phyloP scores from a whole-genome alignment of 2,113 vertebrate species.

The Plectropomus leopardus region DNA sequence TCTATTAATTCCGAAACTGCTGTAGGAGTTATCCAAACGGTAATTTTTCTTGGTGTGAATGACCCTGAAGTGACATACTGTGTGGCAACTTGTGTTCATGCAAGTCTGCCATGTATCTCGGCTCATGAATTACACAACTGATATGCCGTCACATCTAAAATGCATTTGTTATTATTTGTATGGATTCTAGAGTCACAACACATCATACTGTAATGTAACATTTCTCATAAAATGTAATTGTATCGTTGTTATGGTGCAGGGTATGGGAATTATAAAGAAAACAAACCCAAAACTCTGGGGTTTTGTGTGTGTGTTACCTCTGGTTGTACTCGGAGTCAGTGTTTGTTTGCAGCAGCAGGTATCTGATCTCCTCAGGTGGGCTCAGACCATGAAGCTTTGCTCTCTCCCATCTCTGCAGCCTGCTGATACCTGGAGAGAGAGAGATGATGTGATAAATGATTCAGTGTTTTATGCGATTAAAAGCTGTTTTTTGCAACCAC shows the following conservation, averaged over 20 bases:
- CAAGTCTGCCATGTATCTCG: background rate
- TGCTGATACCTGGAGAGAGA: slow-evolving; percentile 86
- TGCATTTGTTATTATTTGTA: too few species aligned
- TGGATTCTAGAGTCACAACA: background rate
- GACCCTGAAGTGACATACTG: background rate
- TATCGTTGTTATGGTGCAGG: too few species aligned
- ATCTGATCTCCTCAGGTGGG: slow-evolving; percentile 84
- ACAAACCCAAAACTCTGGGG: background rate
- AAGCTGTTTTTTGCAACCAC: background rate
- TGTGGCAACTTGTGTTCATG: background rate
- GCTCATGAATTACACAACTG: background rate
- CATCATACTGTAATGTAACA: background rate
- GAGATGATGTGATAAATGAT: background rate
- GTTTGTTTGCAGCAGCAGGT: slow-evolving; percentile 77
- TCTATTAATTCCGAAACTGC: too few species aligned
- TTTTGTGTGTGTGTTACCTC: slow-evolving; percentile 51
- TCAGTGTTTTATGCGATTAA: background rate
- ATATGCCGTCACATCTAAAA: background rate
- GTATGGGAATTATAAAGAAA: too few species aligned
- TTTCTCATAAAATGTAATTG: too few species aligned
- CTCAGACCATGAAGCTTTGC: slow-evolving; percentile 87
- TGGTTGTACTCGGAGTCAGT: slow-evolving; percentile 36
- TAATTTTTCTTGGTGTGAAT: too few species aligned
- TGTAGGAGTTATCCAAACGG: too few species aligned
- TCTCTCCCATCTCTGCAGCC: slow-evolving; percentile 91